Evolutionary conservation across 1,140 invertebrate genomes (phyloP).

Genomic region (Neodiprion lecontei): DNA sequence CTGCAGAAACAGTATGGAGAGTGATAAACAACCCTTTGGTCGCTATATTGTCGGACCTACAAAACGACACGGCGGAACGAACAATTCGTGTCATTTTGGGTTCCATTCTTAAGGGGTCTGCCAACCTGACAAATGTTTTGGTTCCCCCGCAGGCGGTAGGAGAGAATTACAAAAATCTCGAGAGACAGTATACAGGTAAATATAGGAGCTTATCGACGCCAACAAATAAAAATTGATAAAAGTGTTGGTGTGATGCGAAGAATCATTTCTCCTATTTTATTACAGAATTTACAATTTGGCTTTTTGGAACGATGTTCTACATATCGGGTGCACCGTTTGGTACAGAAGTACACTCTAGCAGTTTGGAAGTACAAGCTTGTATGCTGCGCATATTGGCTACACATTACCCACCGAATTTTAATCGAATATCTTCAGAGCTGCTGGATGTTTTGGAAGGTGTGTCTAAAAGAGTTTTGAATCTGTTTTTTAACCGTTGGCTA

Average conservation of each 20-base stretch:
- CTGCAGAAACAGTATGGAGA: slow-evolving; percentile 41
- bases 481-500: slow-evolving; percentile 16
- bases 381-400: slow-evolving; percentile 50
- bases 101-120: slow-evolving; percentile 40
- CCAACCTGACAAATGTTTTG: slow-evolving; percentile 46
- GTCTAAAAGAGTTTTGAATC: neutral
- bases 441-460: slow-evolving; percentile 47
- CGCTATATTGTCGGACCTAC: slow-evolving; percentile 42
- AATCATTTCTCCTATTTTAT: neutral
- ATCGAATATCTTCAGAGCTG: slow-evolving; percentile 43
- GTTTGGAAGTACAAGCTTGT: slow-evolving; percentile 49
- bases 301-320: slow-evolving; percentile 54
- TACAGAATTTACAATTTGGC: slow-evolving; percentile 52
- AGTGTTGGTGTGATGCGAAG: no score
- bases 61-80: slow-evolving; percentile 37
- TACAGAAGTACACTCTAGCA: slow-evolving; percentile 35
- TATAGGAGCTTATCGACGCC: no score
- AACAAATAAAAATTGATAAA: no score
- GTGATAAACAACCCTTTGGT: slow-evolving; percentile 45
- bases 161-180: slow-evolving; percentile 29
- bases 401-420: slow-evolving; percentile 41
- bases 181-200: slow-evolving; percentile 42
- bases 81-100: slow-evolving; percentile 42
- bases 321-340: slow-evolving; percentile 40
- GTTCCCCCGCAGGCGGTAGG: slow-evolving; percentile 38